These are phyloP conservation scores for Emmelina monodactyla DNA, from an alignment of 2,888 invertebrate genomes.

Conservation along the genomic window DNA sequence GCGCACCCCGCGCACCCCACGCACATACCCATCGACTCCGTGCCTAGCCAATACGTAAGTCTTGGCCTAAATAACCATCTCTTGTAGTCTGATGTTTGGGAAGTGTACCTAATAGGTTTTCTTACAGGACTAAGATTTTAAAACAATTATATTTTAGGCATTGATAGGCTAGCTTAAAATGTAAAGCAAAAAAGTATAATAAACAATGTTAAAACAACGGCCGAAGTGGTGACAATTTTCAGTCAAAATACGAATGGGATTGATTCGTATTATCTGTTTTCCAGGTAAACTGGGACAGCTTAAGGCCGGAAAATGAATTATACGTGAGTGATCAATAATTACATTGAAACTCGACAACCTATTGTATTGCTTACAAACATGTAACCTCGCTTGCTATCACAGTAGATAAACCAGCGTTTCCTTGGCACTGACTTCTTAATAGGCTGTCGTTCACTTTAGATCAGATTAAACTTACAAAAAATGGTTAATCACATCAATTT, in stretches of 20 bases:
- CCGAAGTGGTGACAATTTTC: slow-evolving; percentile 24
- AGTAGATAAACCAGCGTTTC: slow-evolving; percentile 17
- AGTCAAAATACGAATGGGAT: slow-evolving; percentile 37
- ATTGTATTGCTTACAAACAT: slow-evolving; percentile 25
- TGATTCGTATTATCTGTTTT: slow-evolving; percentile 52
- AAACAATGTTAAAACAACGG: slow-evolving; percentile 3
- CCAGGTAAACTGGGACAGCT: slow-evolving; percentile 66
- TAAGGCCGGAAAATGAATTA: slow-evolving; percentile 65
- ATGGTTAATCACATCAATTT: too few relatives aligned
- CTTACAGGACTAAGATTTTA: neutral
- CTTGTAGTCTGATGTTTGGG: neutral
- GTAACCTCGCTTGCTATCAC: slow-evolving; percentile 28
- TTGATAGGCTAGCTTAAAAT: neutral
- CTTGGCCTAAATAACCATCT: neutral
- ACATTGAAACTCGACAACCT: neutral
- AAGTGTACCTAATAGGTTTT: neutral
- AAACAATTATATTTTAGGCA: neutral
- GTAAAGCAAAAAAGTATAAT: neutral
- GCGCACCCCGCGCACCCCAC: slow-evolving; percentile 44
- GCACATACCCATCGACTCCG: slow-evolving; percentile 55
- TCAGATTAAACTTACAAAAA: too few relatives aligned
- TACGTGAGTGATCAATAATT: slow-evolving; percentile 52
- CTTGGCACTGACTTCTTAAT: too few relatives aligned
- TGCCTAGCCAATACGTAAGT: slow-evolving; percentile 62
- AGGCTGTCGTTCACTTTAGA: too few relatives aligned